Conservation (phyloP, 1,140 invertebrate genomes). For the Meteorus sp. region DNA sequence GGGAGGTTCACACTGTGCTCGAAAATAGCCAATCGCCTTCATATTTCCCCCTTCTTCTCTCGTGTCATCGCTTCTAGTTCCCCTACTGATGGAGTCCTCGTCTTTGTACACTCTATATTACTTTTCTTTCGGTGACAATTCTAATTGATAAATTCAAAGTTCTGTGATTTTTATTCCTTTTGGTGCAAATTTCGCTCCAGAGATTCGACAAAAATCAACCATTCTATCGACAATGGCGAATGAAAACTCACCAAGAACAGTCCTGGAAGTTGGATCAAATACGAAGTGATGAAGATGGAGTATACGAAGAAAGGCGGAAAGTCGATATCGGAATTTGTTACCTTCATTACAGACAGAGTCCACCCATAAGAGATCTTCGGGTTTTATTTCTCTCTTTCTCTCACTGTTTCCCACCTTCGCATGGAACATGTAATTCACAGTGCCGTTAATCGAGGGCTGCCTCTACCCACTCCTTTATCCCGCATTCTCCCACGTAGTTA, state of each 20-base stretch:
- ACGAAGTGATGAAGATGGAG: not conserved
- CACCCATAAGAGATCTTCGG: conserved; percentile 21
- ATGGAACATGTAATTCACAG: conserved; percentile 25
- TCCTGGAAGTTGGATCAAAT: not conserved
- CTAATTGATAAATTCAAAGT: too few relatives aligned
- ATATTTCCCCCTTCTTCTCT: too few relatives aligned
- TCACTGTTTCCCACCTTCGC: too few relatives aligned
- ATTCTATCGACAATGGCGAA: too few relatives aligned
- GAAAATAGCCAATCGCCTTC: not conserved
- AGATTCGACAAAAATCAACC: too few relatives aligned
- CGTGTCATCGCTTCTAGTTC: too few relatives aligned
- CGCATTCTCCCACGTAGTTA: conserved; percentile 1
- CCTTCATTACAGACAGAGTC: conserved; percentile 21
- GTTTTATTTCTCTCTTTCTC: too few relatives aligned
- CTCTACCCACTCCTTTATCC: not conserved
- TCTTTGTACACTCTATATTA: too few relatives aligned
- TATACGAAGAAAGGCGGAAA: conserved; percentile 1
- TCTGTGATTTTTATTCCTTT: too few relatives aligned
- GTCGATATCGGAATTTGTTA: conserved; percentile 25
- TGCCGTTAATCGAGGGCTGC: conserved; percentile 28
- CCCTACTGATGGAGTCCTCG: too few relatives aligned
- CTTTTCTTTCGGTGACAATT: too few relatives aligned
- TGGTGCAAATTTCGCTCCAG: too few relatives aligned
- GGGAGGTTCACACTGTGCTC: conserved; percentile 24
- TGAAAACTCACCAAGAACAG: not conserved